Conservation (phyloP, 2,888 invertebrate species). For the Patella ulyssiponensis region DNA sequence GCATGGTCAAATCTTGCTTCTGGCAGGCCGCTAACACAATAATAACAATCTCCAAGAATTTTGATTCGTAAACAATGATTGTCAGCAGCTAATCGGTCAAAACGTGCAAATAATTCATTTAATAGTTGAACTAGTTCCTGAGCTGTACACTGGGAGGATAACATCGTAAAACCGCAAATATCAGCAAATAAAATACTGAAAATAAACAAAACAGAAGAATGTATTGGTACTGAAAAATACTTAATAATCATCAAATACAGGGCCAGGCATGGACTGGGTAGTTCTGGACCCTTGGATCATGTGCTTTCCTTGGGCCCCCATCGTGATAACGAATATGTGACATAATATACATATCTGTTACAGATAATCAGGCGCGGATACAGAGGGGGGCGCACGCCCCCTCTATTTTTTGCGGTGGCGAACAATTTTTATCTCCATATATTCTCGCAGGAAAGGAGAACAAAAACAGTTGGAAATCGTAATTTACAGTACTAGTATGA, state of each 20-base stretch:
- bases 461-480: too few species aligned
- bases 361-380: too few species aligned
- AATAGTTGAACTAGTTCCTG: constrained; percentile 95
- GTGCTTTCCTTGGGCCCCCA: not conserved
- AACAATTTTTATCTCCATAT: too few species aligned
- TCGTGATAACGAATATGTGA: too few species aligned
- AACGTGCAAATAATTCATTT: constrained; percentile 95
- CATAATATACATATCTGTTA: too few species aligned
- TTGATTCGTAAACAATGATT: constrained; percentile 97
- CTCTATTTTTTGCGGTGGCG: too few species aligned
- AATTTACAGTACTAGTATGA: too few species aligned
- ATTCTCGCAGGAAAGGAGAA: too few species aligned
- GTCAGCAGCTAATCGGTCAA: constrained; percentile 89
- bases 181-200: constrained; percentile 95
- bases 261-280: too few species aligned
- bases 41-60: constrained; percentile 96
- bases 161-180: constrained; percentile 97
- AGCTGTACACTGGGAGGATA: constrained; percentile 83
- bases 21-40: constrained; percentile 92
- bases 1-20: constrained; percentile 95
- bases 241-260: not conserved
- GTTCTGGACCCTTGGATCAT: too few species aligned
- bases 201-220: constrained; percentile 20
- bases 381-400: too few species aligned
- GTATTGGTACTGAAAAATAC: not conserved